These are phyloP conservation scores for Leucoraja ocellata DNA, from an alignment of 2,797 vertebrate species.

Conservation along the genomic window DNA sequence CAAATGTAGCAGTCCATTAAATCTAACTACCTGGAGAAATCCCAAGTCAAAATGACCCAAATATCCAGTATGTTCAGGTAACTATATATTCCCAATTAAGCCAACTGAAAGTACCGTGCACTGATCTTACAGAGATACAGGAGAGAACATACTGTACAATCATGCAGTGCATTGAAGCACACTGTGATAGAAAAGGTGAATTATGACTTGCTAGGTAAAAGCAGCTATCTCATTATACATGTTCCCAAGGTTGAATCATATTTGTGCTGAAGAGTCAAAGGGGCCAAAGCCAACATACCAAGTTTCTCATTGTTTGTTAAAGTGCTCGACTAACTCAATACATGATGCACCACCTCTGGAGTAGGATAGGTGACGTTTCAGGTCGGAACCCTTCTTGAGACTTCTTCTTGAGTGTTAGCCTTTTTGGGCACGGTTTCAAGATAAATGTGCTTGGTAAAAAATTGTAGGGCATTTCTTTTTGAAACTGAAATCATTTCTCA, in stretches of 20 bases:
- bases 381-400: too few species aligned
- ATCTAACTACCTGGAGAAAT: constrained; percentile 1
- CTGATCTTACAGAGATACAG: background rate
- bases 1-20: constrained; percentile 10
- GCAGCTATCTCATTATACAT: background rate
- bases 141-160: constrained; percentile 6
- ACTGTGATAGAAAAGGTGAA: background rate
- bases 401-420: too few species aligned
- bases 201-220: background rate
- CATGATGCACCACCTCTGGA: too few species aligned
- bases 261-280: background rate
- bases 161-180: background rate
- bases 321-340: background rate
- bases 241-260: background rate
- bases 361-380: too few species aligned
- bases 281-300: background rate
- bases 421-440: too few species aligned
- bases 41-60: constrained; percentile 28
- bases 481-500: too few species aligned
- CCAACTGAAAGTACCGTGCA: background rate
- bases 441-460: too few species aligned
- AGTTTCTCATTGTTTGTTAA: background rate
- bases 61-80: background rate
- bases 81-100: background rate
- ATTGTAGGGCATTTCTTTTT: too few species aligned